Evolutionary conservation across 2,888 invertebrate species (phyloP).

Genomic region (Archaeoteleia sp.): DNA sequence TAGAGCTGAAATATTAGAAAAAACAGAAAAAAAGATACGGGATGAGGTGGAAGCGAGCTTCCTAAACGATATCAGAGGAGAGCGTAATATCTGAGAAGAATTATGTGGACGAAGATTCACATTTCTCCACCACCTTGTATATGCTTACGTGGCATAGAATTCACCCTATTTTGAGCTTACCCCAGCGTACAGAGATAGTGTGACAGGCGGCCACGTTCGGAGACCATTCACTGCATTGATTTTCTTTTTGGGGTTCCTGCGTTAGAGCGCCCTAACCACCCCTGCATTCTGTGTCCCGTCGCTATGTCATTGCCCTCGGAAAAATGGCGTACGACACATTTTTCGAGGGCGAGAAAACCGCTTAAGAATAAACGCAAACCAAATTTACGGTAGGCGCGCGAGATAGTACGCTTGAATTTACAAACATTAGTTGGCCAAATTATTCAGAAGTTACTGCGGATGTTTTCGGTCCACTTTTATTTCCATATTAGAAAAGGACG

Average conservation of each 20-base stretch:
- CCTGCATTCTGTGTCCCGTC: constrained; percentile 55
- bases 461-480: too few relatives aligned
- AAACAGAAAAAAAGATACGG: neutral
- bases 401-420: neutral
- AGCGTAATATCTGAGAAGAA: constrained; percentile 31
- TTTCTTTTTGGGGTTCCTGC: constrained; percentile 67
- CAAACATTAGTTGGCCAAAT: too few relatives aligned
- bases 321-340: constrained; percentile 56
- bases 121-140: constrained; percentile 56
- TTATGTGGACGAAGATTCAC: constrained; percentile 34
- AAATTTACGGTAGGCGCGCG: constrained; percentile 15
- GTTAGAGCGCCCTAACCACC: constrained; percentile 54
- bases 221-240: constrained; percentile 71
- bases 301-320: constrained; percentile 62
- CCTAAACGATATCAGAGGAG: constrained; percentile 32
- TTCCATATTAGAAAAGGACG: too few relatives aligned
- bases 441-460: too few relatives aligned
- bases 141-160: constrained; percentile 66
- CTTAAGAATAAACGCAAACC: constrained; percentile 23
- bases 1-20: constrained; percentile 21
- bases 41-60: too few relatives aligned
- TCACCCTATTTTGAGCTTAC: constrained; percentile 63
- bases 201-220: constrained; percentile 61
- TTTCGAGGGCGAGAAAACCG: constrained; percentile 34
- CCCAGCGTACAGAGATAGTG: constrained; percentile 61